Percentiles rank a stretch among this genome's conserved stretches.
Evolutionary conservation across 2,888 invertebrate genomes (phyloP).

Genomic region (Anthoptus insignis): DNA sequence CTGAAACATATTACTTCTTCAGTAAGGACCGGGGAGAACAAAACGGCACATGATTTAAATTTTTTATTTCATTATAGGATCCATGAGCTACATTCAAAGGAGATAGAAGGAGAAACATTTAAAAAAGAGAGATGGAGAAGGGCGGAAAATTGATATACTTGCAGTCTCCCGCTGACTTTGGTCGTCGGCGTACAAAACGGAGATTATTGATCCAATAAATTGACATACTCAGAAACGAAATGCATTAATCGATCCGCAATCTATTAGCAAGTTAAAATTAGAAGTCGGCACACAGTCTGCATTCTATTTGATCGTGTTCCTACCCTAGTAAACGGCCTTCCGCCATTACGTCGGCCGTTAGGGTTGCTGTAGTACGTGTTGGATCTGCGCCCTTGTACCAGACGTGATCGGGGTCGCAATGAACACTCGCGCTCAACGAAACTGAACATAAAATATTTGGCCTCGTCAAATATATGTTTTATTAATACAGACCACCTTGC

Average conservation of each 20-base stretch:
- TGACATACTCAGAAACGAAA: too few relatives aligned
- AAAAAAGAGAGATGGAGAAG: too few relatives aligned
- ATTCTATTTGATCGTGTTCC: not conserved
- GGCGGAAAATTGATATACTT: too few relatives aligned
- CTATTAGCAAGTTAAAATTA: not conserved
- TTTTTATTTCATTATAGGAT: too few relatives aligned
- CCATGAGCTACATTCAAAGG: too few relatives aligned
- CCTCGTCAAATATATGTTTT: conserved; percentile 31
- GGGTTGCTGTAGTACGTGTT: conserved; percentile 73
- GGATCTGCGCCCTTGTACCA: conserved; percentile 81
- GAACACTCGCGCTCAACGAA: conserved; percentile 43
- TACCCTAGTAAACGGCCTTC: conserved; percentile 63
- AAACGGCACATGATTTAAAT: too few relatives aligned
- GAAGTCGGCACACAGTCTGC: not conserved
- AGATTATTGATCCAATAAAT: too few relatives aligned
- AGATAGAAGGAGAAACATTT: too few relatives aligned
- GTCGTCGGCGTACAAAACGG: too few relatives aligned
- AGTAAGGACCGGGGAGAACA: too few relatives aligned
- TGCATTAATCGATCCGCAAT: not conserved
- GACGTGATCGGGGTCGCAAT: conserved; percentile 72
- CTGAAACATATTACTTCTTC: too few relatives aligned
- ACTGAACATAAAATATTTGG: conserved; percentile 36
- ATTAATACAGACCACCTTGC: conserved; percentile 19
- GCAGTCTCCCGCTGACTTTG: too few relatives aligned
- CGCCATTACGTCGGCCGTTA: conserved; percentile 79